Conservation (phyloP, 2,888 invertebrate genomes). For the Tupiocoris notatus region DNA sequence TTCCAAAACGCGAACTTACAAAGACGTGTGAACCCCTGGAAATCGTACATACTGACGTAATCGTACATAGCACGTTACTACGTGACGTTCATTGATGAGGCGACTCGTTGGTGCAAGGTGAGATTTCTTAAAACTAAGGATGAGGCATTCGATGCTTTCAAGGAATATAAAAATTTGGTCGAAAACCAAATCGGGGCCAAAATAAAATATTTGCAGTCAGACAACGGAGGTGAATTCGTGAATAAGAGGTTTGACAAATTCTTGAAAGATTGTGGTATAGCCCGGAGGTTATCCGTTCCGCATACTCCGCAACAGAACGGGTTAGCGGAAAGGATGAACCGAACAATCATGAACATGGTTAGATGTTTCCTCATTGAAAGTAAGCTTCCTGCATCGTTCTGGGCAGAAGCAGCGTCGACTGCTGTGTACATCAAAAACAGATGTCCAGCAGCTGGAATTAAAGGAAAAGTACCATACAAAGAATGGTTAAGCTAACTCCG, state of each 20-base stretch:
- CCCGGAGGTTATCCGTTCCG: slow-evolving; percentile 6
- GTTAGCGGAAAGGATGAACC: slow-evolving; percentile 20
- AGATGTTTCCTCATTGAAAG: slow-evolving; percentile 12
- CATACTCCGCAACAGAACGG: slow-evolving; percentile 34
- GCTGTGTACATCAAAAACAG: slow-evolving; percentile 12
- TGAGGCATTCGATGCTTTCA: slow-evolving; percentile 1
- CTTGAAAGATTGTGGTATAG: background rate
- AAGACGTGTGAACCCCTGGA: background rate
- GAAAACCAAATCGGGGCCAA: slow-evolving; percentile 9
- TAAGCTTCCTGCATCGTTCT: background rate
- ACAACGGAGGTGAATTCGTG: slow-evolving; percentile 4
- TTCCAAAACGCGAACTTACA: background rate
- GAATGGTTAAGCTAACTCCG: background rate
- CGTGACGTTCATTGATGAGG: slow-evolving; percentile 22
- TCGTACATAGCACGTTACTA: slow-evolving; percentile 2
- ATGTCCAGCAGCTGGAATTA: background rate
- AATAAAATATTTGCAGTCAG: slow-evolving; percentile 10
- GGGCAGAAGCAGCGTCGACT: slow-evolving; percentile 10
- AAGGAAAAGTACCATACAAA: slow-evolving; percentile 2
- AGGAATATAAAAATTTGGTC: slow-evolving; percentile 10
- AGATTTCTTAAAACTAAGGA: background rate
- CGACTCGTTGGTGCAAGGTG: slow-evolving; percentile 11
- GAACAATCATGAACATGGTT: slow-evolving; percentile 2
- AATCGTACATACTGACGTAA: background rate
- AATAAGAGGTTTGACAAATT: background rate